Conservation (phyloP, 2,113 vertebrate genomes). For the Tragelaphus buxtoni region DNA sequence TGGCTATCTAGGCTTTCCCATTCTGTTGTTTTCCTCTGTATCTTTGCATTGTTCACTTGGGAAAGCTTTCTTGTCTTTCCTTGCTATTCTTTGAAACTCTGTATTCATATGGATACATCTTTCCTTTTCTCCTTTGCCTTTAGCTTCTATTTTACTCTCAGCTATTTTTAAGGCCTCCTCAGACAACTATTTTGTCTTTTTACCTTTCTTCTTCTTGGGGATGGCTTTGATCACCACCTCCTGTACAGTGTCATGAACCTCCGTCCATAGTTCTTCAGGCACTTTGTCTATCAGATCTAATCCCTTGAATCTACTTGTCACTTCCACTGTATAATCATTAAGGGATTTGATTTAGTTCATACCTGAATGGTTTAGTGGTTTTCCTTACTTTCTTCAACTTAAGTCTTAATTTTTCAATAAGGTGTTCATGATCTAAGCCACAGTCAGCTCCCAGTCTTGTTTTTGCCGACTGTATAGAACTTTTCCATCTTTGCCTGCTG, state of each 20-base stretch:
- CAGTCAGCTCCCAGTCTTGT: neutral
- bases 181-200: too few relatives aligned
- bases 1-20: neutral
- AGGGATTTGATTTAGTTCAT: neutral
- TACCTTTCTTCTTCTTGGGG: too few relatives aligned
- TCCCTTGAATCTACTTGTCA: neutral
- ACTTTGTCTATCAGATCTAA: neutral
- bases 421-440: neutral
- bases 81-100: neutral
- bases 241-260: neutral
- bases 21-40: neutral
- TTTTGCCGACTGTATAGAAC: neutral
- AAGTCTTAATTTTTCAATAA: neutral
- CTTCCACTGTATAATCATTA: fast-evolving
- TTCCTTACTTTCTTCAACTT: neutral
- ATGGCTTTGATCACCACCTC: neutral
- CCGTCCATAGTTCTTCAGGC: neutral
- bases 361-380: neutral
- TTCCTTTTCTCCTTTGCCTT: too few relatives aligned
- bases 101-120: too few relatives aligned
- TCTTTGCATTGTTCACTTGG: neutral
- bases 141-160: too few relatives aligned
- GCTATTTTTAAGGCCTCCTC: too few relatives aligned
- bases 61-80: neutral
- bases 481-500: neutral